phyloP scores from a whole-genome alignment of 2,797 vertebrate genomes.

The Chloroceryle amazona region DNA sequence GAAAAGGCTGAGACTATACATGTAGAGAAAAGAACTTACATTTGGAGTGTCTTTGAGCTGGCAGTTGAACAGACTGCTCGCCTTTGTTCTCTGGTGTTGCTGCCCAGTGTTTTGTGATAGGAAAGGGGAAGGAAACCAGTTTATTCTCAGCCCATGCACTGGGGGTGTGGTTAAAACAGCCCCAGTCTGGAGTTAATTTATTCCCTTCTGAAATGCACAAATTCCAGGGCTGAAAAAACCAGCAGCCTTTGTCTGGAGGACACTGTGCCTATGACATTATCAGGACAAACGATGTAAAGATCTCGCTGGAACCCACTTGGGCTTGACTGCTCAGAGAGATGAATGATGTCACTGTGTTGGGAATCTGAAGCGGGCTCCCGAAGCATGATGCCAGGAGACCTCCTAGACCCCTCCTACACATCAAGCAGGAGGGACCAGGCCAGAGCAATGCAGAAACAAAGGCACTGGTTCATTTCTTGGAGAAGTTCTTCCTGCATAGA shows the following conservation, averaged over 20 bases:
- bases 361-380: not conserved
- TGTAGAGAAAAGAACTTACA: not conserved
- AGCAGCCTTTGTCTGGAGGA: not conserved
- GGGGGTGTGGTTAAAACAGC: not conserved
- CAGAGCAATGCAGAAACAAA: not conserved
- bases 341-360: conserved; percentile 46
- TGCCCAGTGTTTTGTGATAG: not conserved
- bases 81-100: not conserved
- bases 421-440: not conserved
- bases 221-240: not conserved
- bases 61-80: not conserved
- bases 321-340: conserved; percentile 5
- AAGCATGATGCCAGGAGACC: not conserved
- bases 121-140: not conserved
- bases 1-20: not conserved
- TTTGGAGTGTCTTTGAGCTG: not conserved
- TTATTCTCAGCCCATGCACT: not conserved
- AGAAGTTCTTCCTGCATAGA: not conserved
- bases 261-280: conserved; percentile 35
- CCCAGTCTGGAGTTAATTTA: not conserved
- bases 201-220: not conserved
- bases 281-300: conserved; percentile 47
- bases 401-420: conserved; percentile 8
- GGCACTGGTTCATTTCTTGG: not conserved
- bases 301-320: not conserved